phyloP scores from a whole-genome alignment of 2,797 vertebrate species.

The Syncerus caffer region DNA sequence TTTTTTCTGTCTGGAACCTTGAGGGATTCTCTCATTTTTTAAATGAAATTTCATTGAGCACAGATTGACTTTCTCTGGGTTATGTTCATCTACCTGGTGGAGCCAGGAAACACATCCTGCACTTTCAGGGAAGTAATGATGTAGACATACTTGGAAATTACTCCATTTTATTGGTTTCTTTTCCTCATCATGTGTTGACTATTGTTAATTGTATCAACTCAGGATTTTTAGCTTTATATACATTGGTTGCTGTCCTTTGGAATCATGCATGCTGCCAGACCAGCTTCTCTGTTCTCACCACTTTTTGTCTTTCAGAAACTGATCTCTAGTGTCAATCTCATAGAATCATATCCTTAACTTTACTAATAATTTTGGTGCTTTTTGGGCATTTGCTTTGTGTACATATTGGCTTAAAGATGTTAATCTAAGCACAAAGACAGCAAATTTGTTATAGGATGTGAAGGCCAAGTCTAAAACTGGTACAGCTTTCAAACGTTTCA shows the following conservation, averaged over 20 bases:
- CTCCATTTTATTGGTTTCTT: not conserved
- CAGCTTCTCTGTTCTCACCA: not conserved
- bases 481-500: not conserved
- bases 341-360: not conserved
- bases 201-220: not conserved
- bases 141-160: not conserved
- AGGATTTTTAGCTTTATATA: not conserved
- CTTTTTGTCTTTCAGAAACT: not conserved
- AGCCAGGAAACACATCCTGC: not conserved
- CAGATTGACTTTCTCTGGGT: not conserved
- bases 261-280: not conserved
- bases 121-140: not conserved
- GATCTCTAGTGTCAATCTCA: not conserved
- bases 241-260: not conserved
- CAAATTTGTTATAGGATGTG: not conserved
- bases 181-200: not conserved
- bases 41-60: not conserved
- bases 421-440: not conserved
- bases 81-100: not conserved
- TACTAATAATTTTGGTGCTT: not conserved
- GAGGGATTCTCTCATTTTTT: not conserved
- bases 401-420: not conserved
- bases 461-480: not conserved
- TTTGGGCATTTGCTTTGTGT: not conserved
- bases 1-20: not conserved